Conservation (phyloP, 2,888 invertebrate species). For the Drosophila melanocephala region DNA sequence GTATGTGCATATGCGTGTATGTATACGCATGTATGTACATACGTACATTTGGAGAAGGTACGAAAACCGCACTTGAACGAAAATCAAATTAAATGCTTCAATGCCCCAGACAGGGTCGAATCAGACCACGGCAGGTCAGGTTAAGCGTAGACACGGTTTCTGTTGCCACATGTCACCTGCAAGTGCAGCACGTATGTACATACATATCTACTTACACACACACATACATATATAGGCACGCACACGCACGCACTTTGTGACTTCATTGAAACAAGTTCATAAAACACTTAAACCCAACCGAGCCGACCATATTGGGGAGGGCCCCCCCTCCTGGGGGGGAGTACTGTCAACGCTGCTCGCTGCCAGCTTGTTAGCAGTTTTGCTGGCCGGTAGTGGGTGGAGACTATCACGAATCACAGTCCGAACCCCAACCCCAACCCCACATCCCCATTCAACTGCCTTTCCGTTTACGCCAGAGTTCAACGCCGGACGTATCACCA, state of each 20-base stretch:
- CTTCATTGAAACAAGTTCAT: conserved; percentile 83
- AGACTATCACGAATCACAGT: not conserved
- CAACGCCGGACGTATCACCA: conserved; percentile 68
- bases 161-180: conserved; percentile 66
- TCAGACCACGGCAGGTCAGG: conserved; percentile 47
- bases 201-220: not conserved
- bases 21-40: not conserved
- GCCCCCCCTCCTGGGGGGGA: no score
- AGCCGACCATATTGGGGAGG: conserved; percentile 57
- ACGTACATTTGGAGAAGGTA: conserved; percentile 19
- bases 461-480: conserved; percentile 35
- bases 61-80: conserved; percentile 82
- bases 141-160: conserved; percentile 61
- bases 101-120: conserved; percentile 68
- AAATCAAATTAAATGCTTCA: conserved; percentile 82
- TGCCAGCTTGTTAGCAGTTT: conserved; percentile 74
- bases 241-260: conserved; percentile 68
- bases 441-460: not conserved
- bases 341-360: conserved; percentile 55
- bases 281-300: conserved; percentile 81
- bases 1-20: not conserved
- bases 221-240: conserved; percentile 8
- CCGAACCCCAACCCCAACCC: not conserved
- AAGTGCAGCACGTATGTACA: conserved; percentile 19
- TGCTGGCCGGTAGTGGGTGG: conserved; percentile 14